Base-by-base conservation (phyloP, 2,888 invertebrate species). In the Acanthacorydalis orientalis region DNA sequence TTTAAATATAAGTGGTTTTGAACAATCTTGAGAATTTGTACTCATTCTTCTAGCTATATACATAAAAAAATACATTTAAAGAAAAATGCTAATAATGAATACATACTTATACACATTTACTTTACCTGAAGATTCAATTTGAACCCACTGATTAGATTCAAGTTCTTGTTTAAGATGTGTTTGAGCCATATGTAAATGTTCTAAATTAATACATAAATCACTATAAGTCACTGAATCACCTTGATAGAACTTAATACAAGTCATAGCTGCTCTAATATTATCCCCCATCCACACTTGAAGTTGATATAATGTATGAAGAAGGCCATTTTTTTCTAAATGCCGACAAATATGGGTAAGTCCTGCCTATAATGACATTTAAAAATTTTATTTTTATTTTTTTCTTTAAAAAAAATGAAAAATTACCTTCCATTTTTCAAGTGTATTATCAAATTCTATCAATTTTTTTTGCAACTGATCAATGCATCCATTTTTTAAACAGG, bases 161-260 rank as follows among this genome's bases (percentile, higher is more conserved):
- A 76, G 56, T 55, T 76, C 76, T 2, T 76, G 73, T 49, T 75
- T 75, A 37, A 86, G 68, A 58, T 86, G 84, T 52, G 70, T 65
- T 50, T 77, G 74, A 0, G 81, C 80, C 33, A 75, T 70, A 1
- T 70, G 54, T 53, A 78, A 59, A 59, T 72, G 65, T 53, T 70
- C 64, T n/a, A 68, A 61, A 60, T 73, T 69, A 1, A 62, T 60
- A 41, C 67, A 64, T 44, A 80, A 59, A 52, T 78, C 76, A 1
- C 65, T 64, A 55, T 76, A 80, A 42, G 64, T 71, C 2, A 65
- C 65, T 7, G 73, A 72, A 52, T 74, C 73, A 46, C 76, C 70
- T n/a, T 75, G 69, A 63, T 84, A 87, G 59, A 85, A 78, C 50
- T 77, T 73, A 44, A 84, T 82, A 59, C 86, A 85, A 0, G 85